Percentiles rank a stretch among this genome's conserved stretches.
These are phyloP conservation scores for Neopelma chrysocephalum DNA, from an alignment of 2,797 vertebrate genomes.

Conservation along the genomic window DNA sequence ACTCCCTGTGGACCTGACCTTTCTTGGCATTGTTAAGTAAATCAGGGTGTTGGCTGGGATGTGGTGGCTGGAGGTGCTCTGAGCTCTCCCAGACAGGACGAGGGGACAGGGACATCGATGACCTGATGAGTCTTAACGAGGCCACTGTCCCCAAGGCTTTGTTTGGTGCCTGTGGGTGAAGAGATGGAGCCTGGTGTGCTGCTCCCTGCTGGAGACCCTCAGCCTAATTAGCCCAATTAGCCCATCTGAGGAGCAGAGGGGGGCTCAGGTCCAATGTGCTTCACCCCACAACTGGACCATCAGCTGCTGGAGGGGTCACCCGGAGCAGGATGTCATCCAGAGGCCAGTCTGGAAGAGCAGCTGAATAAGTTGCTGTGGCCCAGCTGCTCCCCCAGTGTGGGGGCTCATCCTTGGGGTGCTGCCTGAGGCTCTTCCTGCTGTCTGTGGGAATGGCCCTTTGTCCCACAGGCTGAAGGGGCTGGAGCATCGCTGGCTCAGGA, in stretches of 20 bases:
- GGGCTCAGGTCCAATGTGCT: fast-evolving
- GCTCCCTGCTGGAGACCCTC: not conserved
- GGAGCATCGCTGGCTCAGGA: fast-evolving
- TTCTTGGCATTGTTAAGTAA: not conserved
- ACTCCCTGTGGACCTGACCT: not conserved
- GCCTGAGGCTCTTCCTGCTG: not conserved
- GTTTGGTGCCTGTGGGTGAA: not conserved
- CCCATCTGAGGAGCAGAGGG: fast-evolving
- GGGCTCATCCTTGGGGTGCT: not conserved
- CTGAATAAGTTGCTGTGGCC: not conserved
- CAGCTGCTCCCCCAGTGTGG: fast-evolving
- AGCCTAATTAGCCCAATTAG: not conserved
- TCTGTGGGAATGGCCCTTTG: not conserved
- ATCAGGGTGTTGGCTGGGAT: not conserved
- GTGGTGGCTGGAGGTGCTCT: not conserved
- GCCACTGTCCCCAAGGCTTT: not conserved
- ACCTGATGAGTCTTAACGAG: not conserved
- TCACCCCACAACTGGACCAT: fast-evolving
- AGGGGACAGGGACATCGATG: fast-evolving
- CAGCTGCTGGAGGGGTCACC: fast-evolving
- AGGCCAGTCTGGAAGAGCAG: not conserved
- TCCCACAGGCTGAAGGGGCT: fast-evolving
- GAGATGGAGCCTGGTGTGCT: fast-evolving
- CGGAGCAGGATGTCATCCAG: not conserved
- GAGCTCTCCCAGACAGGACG: not conserved